These are phyloP conservation scores for Morbakka virulenta DNA, from an alignment of 30 jellyfish, hydroid and myxozoan genomes.

Conservation along the genomic window DNA sequence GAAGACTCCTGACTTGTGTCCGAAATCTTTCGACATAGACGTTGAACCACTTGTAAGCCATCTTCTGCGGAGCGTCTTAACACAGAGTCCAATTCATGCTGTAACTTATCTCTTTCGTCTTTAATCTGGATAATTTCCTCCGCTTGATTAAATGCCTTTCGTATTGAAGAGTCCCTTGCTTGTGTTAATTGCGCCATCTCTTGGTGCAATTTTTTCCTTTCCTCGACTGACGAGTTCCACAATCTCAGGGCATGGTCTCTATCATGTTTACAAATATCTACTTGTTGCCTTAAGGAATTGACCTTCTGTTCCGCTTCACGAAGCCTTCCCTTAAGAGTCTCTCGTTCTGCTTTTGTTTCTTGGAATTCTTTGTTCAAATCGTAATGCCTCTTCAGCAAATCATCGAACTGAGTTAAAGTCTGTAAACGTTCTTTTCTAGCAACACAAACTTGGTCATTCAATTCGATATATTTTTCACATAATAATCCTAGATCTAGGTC, in stretches of 20 bases:
- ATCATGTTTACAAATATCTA: constrained; percentile 50
- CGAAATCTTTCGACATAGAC: too few species aligned
- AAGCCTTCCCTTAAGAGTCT: background rate
- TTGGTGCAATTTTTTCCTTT: constrained; percentile 66
- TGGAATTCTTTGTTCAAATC: constrained; percentile 38
- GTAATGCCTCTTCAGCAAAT: constrained; percentile 48
- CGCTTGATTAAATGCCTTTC: constrained; percentile 67
- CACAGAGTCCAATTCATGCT: constrained; percentile 10
- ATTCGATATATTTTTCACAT: constrained; percentile 21
- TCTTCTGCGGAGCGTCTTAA: too few species aligned
- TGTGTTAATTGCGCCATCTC: constrained; percentile 63
- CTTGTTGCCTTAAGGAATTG: constrained; percentile 48
- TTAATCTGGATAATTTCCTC: constrained; percentile 44
- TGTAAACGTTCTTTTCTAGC: constrained; percentile 79
- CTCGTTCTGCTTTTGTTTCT: constrained; percentile 12
- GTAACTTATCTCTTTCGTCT: constrained; percentile 57
- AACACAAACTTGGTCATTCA: constrained; percentile 59
- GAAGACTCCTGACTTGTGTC: too few species aligned
- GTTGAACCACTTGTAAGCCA: too few species aligned
- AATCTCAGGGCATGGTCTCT: constrained; percentile 71
- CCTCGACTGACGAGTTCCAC: constrained; percentile 79
- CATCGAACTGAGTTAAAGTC: constrained; percentile 67
- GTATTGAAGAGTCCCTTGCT: constrained; percentile 52
- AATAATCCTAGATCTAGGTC: constrained; percentile 31
- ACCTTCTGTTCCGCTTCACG: constrained; percentile 27